Evolutionary conservation across 2,113 vertebrate genomes (phyloP).

Genomic region (Tetrax tetrax): DNA sequence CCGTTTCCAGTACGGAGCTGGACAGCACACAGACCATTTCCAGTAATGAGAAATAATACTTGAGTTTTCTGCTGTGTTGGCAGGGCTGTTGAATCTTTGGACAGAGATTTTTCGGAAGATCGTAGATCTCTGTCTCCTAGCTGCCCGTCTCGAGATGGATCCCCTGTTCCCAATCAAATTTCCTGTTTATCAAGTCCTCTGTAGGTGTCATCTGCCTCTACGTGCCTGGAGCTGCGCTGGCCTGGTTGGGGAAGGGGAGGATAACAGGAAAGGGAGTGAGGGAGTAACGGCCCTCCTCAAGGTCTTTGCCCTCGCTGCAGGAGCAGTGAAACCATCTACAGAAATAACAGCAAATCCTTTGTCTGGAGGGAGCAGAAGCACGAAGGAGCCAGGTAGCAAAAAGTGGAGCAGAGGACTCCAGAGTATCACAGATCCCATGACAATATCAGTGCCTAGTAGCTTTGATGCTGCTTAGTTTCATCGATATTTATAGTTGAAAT

Average conservation of each 20-base stretch:
- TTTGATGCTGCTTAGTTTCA: not conserved
- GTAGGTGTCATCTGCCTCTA: not conserved
- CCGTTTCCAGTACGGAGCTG: not conserved
- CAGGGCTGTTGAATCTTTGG: not conserved
- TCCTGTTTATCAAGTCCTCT: not conserved
- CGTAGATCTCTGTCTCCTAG: not conserved
- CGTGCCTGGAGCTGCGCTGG: not conserved
- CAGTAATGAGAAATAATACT: not conserved
- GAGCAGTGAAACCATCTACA: not conserved
- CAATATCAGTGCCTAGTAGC: not conserved
- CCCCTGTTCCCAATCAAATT: not conserved
- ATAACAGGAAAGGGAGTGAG: not conserved
- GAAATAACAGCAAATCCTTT: not conserved
- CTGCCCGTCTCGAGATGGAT: not conserved
- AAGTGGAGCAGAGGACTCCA: not conserved
- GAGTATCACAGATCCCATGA: accelerated
- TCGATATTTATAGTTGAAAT: not conserved
- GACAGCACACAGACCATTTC: not conserved
- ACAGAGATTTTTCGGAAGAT: not conserved
- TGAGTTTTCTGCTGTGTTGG: not conserved
- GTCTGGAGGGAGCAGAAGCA: not conserved
- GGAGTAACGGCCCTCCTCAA: not conserved
- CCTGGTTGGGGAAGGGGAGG: not conserved
- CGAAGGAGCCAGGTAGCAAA: not conserved
- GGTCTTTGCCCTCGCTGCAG: not conserved